Conservation (phyloP, 2,888 invertebrate genomes). For the Graphium colonna region DNA sequence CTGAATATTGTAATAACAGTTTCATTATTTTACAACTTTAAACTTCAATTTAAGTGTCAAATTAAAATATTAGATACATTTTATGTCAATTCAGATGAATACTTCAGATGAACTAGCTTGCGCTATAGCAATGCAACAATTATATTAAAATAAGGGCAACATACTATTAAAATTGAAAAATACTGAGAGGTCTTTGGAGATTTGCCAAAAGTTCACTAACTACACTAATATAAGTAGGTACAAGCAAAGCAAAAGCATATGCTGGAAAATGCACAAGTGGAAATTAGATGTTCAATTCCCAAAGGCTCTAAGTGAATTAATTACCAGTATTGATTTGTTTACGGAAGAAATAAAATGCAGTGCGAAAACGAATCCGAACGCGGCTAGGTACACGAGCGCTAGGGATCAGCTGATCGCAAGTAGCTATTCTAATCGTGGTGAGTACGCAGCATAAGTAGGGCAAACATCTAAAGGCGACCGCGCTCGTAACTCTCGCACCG, state of each 20-base stretch:
- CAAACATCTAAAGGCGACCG: slow-evolving; percentile 67
- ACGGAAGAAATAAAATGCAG: neutral
- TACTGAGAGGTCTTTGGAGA: neutral
- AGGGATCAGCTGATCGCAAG: slow-evolving; percentile 74
- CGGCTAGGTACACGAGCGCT: slow-evolving; percentile 25
- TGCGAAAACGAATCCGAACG: slow-evolving; percentile 34
- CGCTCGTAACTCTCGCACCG: slow-evolving; percentile 48
- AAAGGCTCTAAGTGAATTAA: slow-evolving; percentile 1
- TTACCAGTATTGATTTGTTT: slow-evolving; percentile 3
- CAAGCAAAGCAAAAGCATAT: neutral
- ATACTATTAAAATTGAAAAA: neutral
- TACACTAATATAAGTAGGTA: neutral
- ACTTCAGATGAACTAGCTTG: neutral
- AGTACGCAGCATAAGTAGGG: slow-evolving; percentile 72
- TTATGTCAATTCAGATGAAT: too few species aligned
- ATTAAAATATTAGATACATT: too few species aligned
- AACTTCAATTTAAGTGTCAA: too few species aligned
- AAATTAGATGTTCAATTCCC: neutral
- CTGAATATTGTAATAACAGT: too few species aligned
- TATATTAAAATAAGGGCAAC: neutral
- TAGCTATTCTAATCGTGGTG: slow-evolving; percentile 73
- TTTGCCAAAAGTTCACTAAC: slow-evolving; percentile 5
- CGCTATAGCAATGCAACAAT: neutral
- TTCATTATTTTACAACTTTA: too few species aligned
- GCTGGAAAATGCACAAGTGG: neutral